Conservation (phyloP, 2,113 vertebrate species). For the Nycticorax nycticorax region DNA sequence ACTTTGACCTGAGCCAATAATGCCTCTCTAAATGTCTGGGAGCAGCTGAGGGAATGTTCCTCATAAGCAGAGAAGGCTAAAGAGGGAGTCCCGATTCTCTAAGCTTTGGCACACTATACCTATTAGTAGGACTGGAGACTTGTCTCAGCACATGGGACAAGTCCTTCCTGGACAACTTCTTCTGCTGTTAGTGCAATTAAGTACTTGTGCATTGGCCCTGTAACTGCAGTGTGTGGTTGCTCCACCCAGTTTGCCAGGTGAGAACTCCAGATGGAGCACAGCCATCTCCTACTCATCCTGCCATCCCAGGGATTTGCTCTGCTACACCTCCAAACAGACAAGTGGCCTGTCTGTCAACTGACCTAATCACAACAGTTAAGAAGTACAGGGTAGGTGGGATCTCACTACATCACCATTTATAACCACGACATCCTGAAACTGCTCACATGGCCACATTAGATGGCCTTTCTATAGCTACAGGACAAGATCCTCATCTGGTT, state of each 20-base stretch:
- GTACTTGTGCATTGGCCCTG: background rate
- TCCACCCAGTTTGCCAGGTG: background rate
- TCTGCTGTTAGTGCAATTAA: background rate
- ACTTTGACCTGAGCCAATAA: background rate
- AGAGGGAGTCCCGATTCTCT: background rate
- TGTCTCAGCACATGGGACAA: background rate
- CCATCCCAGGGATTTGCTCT: background rate
- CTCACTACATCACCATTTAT: background rate
- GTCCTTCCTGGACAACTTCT: background rate
- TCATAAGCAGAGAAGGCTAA: background rate
- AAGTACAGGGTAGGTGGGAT: background rate
- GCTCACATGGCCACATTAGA: fast-evolving
- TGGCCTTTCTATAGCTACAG: background rate
- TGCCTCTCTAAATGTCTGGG: background rate
- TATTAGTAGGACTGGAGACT: background rate
- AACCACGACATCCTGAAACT: background rate
- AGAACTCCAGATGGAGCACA: background rate
- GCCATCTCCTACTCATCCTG: background rate
- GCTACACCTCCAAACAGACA: background rate
- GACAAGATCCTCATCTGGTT: background rate
- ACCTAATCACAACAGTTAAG: background rate
- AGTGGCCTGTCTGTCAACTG: background rate
- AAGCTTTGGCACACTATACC: background rate
- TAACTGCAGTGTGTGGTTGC: background rate
- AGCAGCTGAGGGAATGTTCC: background rate